phyloP scores from a whole-genome alignment of 1,140 invertebrate species.

The Brachionus paranguensis region DNA sequence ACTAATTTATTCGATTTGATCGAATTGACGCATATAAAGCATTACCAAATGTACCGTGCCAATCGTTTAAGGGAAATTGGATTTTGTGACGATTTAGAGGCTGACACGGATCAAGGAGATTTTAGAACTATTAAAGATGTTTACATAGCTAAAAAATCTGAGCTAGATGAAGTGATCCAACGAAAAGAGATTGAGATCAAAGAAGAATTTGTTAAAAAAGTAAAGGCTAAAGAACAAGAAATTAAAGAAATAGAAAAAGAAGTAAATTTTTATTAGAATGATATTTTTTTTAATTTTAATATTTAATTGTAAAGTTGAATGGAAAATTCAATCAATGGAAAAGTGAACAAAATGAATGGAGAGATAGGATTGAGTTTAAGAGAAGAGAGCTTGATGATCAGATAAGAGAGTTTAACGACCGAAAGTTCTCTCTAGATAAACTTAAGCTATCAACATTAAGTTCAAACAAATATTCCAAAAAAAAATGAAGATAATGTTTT shows the following conservation, averaged over 20 bases:
- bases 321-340: conserved; percentile 15
- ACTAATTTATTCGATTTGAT: conserved; percentile 99
- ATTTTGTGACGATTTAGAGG: not conserved
- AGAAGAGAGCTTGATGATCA: conserved; percentile 20
- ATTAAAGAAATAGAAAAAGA: conserved; percentile 94
- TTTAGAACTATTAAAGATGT: conserved; percentile 65
- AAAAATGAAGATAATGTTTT: not conserved
- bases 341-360: conserved; percentile 24
- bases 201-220: conserved; percentile 89
- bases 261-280: not conserved
- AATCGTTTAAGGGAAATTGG: conserved; percentile 64
- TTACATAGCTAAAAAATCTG: conserved; percentile 80
- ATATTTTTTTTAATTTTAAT: not conserved
- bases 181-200: conserved; percentile 94
- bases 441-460: conserved; percentile 10
- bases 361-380: conserved; percentile 13
- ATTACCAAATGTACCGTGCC: conserved; percentile 95
- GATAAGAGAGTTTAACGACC: conserved; percentile 15
- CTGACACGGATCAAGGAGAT: conserved; percentile 67
- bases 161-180: conserved; percentile 72
- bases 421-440: conserved; percentile 32
- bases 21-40: conserved; percentile 86
- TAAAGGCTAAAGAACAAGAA: conserved; percentile 92
- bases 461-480: conserved; percentile 20
- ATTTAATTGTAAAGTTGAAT: not conserved